These are phyloP conservation scores for Gallinago undulata DNA, from an alignment of 2,113 vertebrate genomes.

Conservation along the genomic window DNA sequence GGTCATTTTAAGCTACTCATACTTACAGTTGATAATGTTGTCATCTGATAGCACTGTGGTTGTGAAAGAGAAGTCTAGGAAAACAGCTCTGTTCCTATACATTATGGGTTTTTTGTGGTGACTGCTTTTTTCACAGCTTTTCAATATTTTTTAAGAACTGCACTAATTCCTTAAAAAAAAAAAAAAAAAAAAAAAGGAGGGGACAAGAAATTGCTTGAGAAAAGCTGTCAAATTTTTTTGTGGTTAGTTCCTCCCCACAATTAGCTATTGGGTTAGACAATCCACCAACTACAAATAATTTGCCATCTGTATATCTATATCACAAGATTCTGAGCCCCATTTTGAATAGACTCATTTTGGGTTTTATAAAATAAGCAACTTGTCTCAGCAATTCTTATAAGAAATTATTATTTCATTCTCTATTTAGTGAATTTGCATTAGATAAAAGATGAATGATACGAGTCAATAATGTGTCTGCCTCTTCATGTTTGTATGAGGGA, in stretches of 20 bases:
- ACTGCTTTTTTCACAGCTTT: background rate
- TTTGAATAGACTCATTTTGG: slow-evolving; percentile 22
- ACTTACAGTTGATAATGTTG: background rate
- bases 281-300: background rate
- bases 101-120: background rate
- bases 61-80: background rate
- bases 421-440: slow-evolving; percentile 9
- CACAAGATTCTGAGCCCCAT: background rate
- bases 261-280: background rate
- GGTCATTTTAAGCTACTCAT: background rate
- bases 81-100: background rate
- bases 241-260: background rate
- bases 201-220: background rate
- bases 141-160: background rate
- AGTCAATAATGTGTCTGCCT: background rate
- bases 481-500: background rate
- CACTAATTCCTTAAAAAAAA: background rate
- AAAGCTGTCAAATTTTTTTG: background rate
- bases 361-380: slow-evolving; percentile 19
- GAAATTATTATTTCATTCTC: background rate
- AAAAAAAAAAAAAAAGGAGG: background rate
- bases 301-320: background rate
- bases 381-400: slow-evolving; percentile 1
- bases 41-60: background rate
- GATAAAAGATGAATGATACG: background rate